phyloP scores from a whole-genome alignment of 1,140 invertebrate genomes.

The Amphibalanus amphitrite region DNA sequence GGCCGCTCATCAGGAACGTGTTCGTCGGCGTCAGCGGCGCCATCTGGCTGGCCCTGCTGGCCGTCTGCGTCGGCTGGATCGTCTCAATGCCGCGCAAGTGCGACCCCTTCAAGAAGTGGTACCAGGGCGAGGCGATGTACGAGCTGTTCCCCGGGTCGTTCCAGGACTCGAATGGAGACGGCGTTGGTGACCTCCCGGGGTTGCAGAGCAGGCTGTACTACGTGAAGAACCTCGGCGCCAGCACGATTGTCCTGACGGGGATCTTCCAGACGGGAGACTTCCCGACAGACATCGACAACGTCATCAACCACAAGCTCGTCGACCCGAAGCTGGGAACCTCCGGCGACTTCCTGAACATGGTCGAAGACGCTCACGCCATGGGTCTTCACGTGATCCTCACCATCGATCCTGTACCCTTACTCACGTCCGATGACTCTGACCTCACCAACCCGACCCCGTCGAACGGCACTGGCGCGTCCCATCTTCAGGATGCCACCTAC shows the following conservation, averaged over 20 bases:
- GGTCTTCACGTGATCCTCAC: background rate
- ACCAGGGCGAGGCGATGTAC: slow-evolving; percentile 60
- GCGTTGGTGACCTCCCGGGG: slow-evolving; percentile 52
- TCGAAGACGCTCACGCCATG: background rate
- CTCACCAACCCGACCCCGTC: background rate
- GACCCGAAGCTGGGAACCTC: background rate
- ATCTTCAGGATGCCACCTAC: slow-evolving; percentile 7
- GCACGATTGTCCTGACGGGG: background rate
- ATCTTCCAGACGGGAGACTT: background rate
- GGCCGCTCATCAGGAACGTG: background rate
- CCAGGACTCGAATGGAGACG: slow-evolving; percentile 50
- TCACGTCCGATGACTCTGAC: background rate
- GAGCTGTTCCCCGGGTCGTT: slow-evolving; percentile 67
- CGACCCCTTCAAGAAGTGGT: slow-evolving; percentile 49
- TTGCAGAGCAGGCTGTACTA: slow-evolving; percentile 46
- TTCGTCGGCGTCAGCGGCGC: background rate
- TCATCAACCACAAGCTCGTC: background rate
- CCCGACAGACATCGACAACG: background rate
- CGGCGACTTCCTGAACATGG: background rate
- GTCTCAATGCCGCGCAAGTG: slow-evolving; percentile 26
- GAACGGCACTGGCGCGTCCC: background rate
- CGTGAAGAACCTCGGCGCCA: slow-evolving; percentile 23
- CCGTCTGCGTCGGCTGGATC: background rate
- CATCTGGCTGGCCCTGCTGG: background rate
- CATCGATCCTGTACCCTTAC: slow-evolving; percentile 6